Base-by-base conservation (phyloP, 2,113 vertebrate species). In the Pogonocichla stellata region DNA sequence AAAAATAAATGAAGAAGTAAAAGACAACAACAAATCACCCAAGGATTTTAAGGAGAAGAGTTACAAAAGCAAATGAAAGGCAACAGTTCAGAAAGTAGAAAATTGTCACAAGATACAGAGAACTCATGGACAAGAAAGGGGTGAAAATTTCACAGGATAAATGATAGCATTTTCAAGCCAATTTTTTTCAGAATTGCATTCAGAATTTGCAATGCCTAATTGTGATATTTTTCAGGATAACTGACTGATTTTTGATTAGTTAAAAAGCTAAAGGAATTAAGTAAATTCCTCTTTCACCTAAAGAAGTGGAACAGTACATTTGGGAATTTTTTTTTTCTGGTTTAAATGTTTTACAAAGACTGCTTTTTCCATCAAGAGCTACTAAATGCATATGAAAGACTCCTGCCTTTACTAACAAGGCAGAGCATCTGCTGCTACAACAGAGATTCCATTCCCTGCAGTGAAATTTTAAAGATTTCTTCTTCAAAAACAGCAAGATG, bases 401-500 rank as follows among this genome's bases (percentile, higher is more conserved):
- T 84, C 69, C 69, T 81, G 90, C 57, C 80, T 87, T 66, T 81
- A 73, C 64, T 67, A 94, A 85, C 51, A 67, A 87, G 70, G 61
- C 43, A 91, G 34, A 95, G 53, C 87, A 94, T 87, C 72, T 90
- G 90, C 79, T 91, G 61, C 66, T 78, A 43, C 83, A 89, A 62
- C 73, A 67, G 53, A 89, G 47, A 80, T 84, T 90, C 73, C 73
- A 82, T 93, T 90, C 78, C 73, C 81, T 87, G 66, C 57, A 93
- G 87, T 65, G 66, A 91, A 90, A 95, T 90, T 47, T 84, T 79
- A 70, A 81, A 90, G 69, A 90, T 75, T 80, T 75, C 64, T 81
- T 91, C 86, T 91, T 75, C 53, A 74, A 91, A 96, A 80, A 8
- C 60, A 91, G 64, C 69, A 89, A 85, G 70, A 96, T 90, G 65